Conservation (phyloP, 1,140 invertebrate genomes). For the Drosophila repletoides region DNA sequence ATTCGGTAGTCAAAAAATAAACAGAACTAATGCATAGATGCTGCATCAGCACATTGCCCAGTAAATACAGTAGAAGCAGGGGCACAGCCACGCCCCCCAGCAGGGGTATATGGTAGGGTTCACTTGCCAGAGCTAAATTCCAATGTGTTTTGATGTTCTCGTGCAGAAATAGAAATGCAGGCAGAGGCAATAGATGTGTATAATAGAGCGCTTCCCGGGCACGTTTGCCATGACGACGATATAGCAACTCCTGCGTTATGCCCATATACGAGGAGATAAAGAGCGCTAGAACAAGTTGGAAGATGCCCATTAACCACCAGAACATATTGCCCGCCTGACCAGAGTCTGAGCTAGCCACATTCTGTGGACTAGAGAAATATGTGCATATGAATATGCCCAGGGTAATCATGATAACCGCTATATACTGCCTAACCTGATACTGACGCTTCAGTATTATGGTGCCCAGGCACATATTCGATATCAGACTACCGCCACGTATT, state of each 20-base stretch:
- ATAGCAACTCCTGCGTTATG: slow-evolving; percentile 96
- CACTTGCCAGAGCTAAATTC: slow-evolving; percentile 33
- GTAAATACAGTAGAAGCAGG: slow-evolving; percentile 89
- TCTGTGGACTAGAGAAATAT: slow-evolving; percentile 88
- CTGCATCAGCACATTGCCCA: slow-evolving; percentile 95
- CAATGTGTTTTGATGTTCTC: slow-evolving; percentile 87
- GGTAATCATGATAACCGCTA: slow-evolving; percentile 97
- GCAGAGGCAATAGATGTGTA: slow-evolving; percentile 84
- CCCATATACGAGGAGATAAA: slow-evolving; percentile 98
- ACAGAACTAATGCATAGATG: slow-evolving; percentile 98
- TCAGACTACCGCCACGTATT: slow-evolving; percentile 97
- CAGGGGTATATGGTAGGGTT: slow-evolving; percentile 80
- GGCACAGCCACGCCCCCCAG: slow-evolving; percentile 85
- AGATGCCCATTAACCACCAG: slow-evolving; percentile 93
- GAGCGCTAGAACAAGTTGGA: slow-evolving; percentile 93
- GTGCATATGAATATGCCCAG: slow-evolving; percentile 96
- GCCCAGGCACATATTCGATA: slow-evolving; percentile 98
- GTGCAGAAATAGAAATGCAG: slow-evolving; percentile 82
- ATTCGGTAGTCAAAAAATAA: slow-evolving; percentile 96
- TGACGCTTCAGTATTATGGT: slow-evolving; percentile 93
- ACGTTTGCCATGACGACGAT: slow-evolving; percentile 94
- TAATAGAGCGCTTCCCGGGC: slow-evolving; percentile 97
- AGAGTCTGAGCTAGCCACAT: not conserved
- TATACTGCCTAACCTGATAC: slow-evolving; percentile 93
- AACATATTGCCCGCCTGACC: slow-evolving; percentile 68